Evolutionary conservation across 2,113 vertebrate species (phyloP).

Genomic region (Rhinogobius similis): DNA sequence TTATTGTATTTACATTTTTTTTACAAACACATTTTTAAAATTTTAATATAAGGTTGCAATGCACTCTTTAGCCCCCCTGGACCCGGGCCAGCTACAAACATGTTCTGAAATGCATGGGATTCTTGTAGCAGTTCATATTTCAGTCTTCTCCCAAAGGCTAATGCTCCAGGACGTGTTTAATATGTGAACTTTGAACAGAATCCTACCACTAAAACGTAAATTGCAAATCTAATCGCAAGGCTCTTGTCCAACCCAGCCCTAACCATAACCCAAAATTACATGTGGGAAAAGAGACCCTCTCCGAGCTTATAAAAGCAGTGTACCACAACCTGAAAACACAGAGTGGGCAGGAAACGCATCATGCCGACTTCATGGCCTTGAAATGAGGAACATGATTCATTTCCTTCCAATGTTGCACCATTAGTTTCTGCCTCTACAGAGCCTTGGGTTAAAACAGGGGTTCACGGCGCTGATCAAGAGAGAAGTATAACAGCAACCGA

Average conservation of each 20-base stretch:
- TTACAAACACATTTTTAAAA: no score
- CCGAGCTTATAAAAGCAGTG: constrained; percentile 18
- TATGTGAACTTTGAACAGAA: background rate
- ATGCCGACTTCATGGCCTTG: constrained; percentile 55
- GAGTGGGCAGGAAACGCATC: constrained; percentile 65
- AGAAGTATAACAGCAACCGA: background rate
- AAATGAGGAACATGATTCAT: constrained; percentile 77
- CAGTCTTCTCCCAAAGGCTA: background rate
- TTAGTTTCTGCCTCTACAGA: constrained; percentile 41
- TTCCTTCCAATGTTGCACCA: constrained; percentile 63
- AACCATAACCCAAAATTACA: background rate
- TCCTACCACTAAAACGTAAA: background rate
- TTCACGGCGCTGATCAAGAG: constrained; percentile 2
- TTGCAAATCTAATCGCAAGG: background rate
- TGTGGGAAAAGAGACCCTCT: background rate
- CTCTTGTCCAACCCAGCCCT: no score
- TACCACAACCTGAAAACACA: constrained; percentile 50
- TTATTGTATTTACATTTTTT: no score
- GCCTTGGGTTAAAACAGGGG: constrained; percentile 20
- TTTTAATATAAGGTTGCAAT: no score
- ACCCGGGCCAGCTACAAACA: no score
- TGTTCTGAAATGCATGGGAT: background rate
- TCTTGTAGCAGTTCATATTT: background rate
- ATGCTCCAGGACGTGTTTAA: background rate
- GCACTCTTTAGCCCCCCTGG: no score